Base-by-base conservation (phyloP, 2,797 vertebrate genomes). In the Enteromius trimaculatus region DNA sequence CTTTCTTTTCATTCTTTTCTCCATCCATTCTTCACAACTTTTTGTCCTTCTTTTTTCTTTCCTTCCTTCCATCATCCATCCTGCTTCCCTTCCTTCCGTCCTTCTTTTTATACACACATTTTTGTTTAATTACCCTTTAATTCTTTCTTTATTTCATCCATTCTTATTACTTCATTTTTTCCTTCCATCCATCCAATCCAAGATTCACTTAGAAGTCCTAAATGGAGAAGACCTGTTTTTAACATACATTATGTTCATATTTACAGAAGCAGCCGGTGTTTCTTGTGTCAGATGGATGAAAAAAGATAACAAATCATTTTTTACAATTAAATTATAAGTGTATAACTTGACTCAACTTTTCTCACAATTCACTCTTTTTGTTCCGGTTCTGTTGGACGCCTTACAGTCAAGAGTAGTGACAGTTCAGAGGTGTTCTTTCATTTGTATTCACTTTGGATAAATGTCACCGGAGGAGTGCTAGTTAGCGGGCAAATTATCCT, bases 401-500 rank as follows among this genome's bases (percentile, higher is more conserved):
- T 71, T 83, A 47, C 70, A 60, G 47, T 66, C 70, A 26, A 76
- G 16, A 66, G 31, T n/a, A 47, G 2, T 68, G 72, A 29, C 34
- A 37, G 29, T 65, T 74, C 44, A 51, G 53, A 55, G 39, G 44
- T 13, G 17, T 17, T 19, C 19, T 55, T 82, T 66, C 34, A 82
- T 65, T 84, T 84, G 29, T 49, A 71, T 62, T 70, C 79, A 71
- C 79, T 55, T 60, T 60, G 49, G 42, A 69, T 80, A 76, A 77
- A 76, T 76, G 65, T 13, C 72, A 85, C 65, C 19, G 49, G 29
- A 68, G 58, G 71, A 79, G 62, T 79, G 58, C 71, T 72, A 64
- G 72, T 84, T 65, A 31, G 77, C 77, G 49, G 68, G 68, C n/a
- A 83, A 81, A 85, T 87, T 85, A 82, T 23, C 26, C 37, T 23